phyloP scores from a whole-genome alignment of 2,797 vertebrate genomes.

The Heterohyrax brucei region DNA sequence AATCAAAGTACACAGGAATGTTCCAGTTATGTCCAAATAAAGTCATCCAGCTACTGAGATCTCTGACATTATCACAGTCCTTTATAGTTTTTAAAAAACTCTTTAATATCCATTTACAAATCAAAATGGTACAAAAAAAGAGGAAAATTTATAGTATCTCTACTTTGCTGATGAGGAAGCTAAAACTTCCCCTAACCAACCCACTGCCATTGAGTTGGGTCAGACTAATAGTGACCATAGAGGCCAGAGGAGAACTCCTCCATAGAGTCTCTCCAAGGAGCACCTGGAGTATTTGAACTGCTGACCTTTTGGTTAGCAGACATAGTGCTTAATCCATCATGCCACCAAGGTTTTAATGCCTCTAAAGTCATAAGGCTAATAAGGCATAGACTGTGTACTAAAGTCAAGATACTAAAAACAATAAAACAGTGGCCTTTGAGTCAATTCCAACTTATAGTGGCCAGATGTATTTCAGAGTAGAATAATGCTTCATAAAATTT shows the following conservation, averaged over 20 bases:
- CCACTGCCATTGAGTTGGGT: too few species aligned
- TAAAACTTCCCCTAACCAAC: background rate
- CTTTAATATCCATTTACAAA: background rate
- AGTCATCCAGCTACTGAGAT: background rate
- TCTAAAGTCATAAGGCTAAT: background rate
- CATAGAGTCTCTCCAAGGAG: too few species aligned
- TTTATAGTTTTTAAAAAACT: background rate
- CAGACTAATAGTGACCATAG: too few species aligned
- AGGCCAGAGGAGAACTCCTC: too few species aligned
- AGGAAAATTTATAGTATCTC: background rate
- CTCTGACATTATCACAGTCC: background rate
- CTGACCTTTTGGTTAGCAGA: too few species aligned
- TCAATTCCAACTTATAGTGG: background rate
- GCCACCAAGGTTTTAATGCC: background rate
- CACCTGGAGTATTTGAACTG: too few species aligned
- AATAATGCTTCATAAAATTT: background rate
- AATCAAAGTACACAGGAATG: background rate
- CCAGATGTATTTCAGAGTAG: background rate
- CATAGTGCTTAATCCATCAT: too few species aligned
- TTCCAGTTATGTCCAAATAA: background rate
- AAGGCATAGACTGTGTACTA: background rate
- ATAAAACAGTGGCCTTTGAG: background rate
- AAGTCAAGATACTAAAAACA: background rate
- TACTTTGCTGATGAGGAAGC: slow-evolving; percentile 54
- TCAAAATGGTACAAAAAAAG: background rate